Evolutionary conservation across 2,888 invertebrate genomes (phyloP).

Genomic region (Pinctada fucata): DNA sequence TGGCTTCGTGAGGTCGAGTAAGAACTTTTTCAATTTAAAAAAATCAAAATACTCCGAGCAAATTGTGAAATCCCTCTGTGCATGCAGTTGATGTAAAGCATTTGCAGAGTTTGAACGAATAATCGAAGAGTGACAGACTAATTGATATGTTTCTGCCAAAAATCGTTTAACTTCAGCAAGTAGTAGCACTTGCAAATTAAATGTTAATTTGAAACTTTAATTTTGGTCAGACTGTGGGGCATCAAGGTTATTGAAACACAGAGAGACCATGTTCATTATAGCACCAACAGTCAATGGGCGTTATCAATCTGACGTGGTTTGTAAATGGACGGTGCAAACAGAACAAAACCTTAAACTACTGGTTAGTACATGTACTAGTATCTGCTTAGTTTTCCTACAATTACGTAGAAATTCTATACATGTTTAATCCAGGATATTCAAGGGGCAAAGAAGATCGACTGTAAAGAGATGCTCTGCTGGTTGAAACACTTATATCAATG

Average conservation of each 20-base stretch:
- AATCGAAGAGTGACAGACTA: neutral
- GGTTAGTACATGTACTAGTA: neutral
- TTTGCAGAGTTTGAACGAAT: too few relatives aligned
- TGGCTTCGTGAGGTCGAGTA: neutral
- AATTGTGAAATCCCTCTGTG: too few relatives aligned
- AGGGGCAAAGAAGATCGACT: too few relatives aligned
- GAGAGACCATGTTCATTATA: neutral
- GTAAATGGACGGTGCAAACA: neutral
- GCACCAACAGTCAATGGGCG: neutral
- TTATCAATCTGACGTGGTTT: neutral
- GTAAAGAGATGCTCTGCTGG: too few relatives aligned
- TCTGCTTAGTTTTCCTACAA: too few relatives aligned
- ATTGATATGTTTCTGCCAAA: neutral
- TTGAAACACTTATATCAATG: too few relatives aligned
- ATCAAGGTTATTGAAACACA: neutral
- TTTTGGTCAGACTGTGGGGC: slow-evolving; percentile 3
- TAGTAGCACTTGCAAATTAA: too few relatives aligned
- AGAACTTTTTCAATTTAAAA: neutral
- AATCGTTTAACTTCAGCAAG: too few relatives aligned
- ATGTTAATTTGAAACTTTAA: neutral
- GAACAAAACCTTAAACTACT: neutral
- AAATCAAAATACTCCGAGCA: too few relatives aligned
- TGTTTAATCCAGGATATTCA: too few relatives aligned
- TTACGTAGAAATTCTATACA: too few relatives aligned
- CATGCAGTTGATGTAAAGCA: too few relatives aligned